Percentiles rank a stretch among this genome's conserved stretches.
phyloP scores from a whole-genome alignment of 1,140 invertebrate genomes.

The Chrysopa pallens region DNA sequence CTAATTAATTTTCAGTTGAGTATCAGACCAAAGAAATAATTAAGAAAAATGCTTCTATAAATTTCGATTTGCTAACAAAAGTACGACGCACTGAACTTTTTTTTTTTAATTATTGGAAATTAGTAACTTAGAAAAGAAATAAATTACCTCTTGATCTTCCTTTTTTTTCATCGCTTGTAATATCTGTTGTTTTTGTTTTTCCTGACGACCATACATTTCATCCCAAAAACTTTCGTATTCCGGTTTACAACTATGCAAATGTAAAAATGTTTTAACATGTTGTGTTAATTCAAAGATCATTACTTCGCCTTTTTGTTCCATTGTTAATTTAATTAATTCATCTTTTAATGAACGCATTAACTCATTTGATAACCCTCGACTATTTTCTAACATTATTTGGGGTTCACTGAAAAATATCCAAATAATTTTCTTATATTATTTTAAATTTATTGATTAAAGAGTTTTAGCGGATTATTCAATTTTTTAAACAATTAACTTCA shows the following conservation, averaged over 20 bases:
- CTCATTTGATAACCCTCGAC: constrained; percentile 46
- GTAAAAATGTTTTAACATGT: constrained; percentile 47
- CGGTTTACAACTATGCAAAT: constrained; percentile 47
- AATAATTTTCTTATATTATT: too few species aligned
- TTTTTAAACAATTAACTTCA: too few species aligned
- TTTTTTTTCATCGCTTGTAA: constrained; percentile 34
- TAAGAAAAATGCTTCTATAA: too few species aligned
- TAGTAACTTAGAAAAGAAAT: constrained; percentile 6
- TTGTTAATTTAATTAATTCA: constrained; percentile 35
- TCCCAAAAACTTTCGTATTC: constrained; percentile 61
- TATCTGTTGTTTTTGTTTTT: constrained; percentile 37
- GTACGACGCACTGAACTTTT: too few species aligned
- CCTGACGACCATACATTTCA: constrained; percentile 53
- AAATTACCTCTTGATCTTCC: constrained; percentile 36
- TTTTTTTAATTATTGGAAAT: too few species aligned
- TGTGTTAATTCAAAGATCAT: constrained; percentile 60
- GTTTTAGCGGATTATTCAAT: too few species aligned
- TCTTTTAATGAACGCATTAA: constrained; percentile 31
- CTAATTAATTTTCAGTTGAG: too few species aligned
- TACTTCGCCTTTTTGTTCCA: constrained; percentile 43
- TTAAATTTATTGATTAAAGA: too few species aligned
- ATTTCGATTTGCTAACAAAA: too few species aligned
- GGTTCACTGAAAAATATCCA: constrained; percentile 31
- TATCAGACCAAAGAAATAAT: too few species aligned
- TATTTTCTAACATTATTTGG: constrained; percentile 38